Base-by-base conservation (phyloP, 2,113 vertebrate genomes). In the Ctenomys sociabilis region DNA sequence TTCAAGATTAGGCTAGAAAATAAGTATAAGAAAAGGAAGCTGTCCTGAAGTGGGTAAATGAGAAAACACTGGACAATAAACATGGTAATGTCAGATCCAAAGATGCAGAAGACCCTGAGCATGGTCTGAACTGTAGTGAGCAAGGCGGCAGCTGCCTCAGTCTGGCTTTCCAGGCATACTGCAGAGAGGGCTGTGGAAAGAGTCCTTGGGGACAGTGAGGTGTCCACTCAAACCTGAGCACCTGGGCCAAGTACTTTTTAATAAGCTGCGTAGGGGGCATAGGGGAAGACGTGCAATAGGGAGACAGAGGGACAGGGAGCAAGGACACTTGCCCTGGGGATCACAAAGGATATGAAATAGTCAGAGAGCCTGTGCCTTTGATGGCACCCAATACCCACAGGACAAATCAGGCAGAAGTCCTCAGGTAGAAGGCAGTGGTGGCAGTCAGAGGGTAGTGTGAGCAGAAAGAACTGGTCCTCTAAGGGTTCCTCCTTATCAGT, bases 1-100 rank as follows among this genome's bases (percentile, higher is more conserved):
- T 4, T 52, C 37, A 90, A 2, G 11, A 78, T 93, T 88, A 78
- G 30, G 84, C 92, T 88, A 78, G 45, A 91, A 90, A 91, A 88
- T 24, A 73, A 57, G 83, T 57, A 81, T 19, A 81, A 84, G 8
- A 28, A 59, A 85, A 77, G 21, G 91, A 85, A 68, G 73, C 12
- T 63, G 5, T 73, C 59, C 73, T 32, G 30, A 9, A 90, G 7
- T 13, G 35, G 64, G 54, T 66, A 78, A 64, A 0, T 43, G 45
- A 85, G 57, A 81, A 73, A 81, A 88, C 4, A 66, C 0, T 43
- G 24, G 9, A 63, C 64, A 82, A 9, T 26, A 35, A 84, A 64
- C n/a, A 35, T 63, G 13, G 3, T 49, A 49, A 78, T 19, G 16
- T 30, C 13, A 75, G 24, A 66, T 45, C 77, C 13, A 70, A 49